Base-by-base conservation (phyloP, 2,888 invertebrate species). In the Melinaea menophilus region DNA sequence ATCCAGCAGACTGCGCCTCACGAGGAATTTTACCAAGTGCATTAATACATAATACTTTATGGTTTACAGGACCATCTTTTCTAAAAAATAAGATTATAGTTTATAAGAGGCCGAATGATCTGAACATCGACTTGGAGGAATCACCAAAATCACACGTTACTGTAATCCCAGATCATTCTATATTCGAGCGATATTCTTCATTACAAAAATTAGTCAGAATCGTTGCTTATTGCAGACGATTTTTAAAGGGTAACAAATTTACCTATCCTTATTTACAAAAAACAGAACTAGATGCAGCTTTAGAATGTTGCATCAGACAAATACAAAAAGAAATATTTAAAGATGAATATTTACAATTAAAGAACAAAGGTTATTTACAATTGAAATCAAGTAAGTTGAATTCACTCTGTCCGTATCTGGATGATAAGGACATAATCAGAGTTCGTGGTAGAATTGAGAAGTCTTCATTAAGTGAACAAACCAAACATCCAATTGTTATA, bases 401-500 rank as follows among this genome's bases (percentile, higher is more conserved):
- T 13, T 61, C 69, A 1, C 54, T 75, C 2, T 69, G 66, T 47
- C 73, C 73, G 4, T 74, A 64, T 58, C 41, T 75, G 5, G 71
- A 71, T 54, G 54, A 59, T 7, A 45, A 64, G 0, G 59, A 62
- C 4, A 56, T 69, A 35, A 63, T 75, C 48, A 72, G 72, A 68
- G 74, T 75, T 34, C 71, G 73, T 51, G 73, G 73, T 31, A 59
- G 73, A 12, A 46, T 75, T 11, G 63, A 67, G 45, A 45, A 66
- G n/a, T 63, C 72, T 41, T 37, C 64, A 34, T n/a, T 71, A 13
- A 12, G 54, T 13, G 56, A 62, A 4, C 46, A 67, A 2, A 61
- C 35, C 13, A 71, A 72, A 55, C 69, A 74, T 59, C 73, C 72
- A 2, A 67, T 72, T 4, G 69, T 77, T 41, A 35, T 77, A 31